phyloP scores from a whole-genome alignment of 2,113 vertebrate species.

The Carettochelys insculpta region DNA sequence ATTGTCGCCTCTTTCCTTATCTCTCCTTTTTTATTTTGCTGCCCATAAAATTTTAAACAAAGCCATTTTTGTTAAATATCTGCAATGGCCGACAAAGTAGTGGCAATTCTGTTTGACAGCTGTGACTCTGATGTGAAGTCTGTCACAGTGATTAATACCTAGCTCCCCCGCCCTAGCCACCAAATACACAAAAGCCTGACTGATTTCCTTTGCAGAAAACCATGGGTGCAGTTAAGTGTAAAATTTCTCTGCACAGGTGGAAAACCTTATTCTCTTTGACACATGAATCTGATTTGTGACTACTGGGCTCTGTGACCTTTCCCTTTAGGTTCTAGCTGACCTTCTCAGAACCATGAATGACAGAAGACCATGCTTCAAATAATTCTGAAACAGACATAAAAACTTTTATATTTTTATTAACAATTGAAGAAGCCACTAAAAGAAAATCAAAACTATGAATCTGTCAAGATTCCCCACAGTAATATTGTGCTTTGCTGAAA shows the following conservation, averaged over 20 bases:
- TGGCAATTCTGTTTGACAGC: conserved; percentile 38
- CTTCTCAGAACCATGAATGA: conserved; percentile 33
- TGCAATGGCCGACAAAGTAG: conserved; percentile 1
- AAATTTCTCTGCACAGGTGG: conserved; percentile 52
- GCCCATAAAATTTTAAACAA: conserved; percentile 26
- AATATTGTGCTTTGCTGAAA: conserved; percentile 5
- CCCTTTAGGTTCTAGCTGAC: conserved; percentile 53
- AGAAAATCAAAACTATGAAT: conserved; percentile 73
- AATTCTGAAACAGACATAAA: conserved; percentile 61
- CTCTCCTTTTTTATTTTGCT: background rate
- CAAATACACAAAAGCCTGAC: background rate
- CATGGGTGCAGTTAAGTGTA: conserved; percentile 39
- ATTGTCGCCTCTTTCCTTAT: background rate
- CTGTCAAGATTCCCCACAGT: conserved; percentile 50
- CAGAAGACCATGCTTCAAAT: conserved; percentile 41
- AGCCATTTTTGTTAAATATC: conserved; percentile 18
- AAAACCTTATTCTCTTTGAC: conserved; percentile 44
- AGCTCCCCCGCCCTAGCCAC: fast-evolving
- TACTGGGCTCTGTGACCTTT: conserved; percentile 48
- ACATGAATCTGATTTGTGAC: conserved; percentile 42
- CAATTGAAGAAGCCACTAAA: conserved; percentile 60
- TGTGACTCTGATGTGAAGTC: background rate
- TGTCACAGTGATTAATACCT: conserved; percentile 43
- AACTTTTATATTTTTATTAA: conserved; percentile 69
- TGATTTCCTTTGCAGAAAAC: conserved; percentile 35